These are phyloP conservation scores for Bradypodion pumilum DNA, from an alignment of 2,797 vertebrate genomes.

Conservation along the genomic window DNA sequence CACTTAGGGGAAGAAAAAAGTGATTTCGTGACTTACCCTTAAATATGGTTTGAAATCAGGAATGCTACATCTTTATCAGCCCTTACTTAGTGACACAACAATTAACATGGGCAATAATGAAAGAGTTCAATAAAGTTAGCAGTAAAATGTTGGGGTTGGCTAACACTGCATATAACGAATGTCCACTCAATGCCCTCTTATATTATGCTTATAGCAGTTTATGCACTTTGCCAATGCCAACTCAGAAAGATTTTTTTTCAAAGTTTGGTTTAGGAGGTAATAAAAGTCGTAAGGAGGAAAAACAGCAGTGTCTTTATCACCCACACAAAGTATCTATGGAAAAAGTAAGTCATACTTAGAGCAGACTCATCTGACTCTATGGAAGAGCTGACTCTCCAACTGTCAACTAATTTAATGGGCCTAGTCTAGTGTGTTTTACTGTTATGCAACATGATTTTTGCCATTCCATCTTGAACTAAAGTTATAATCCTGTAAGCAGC, in stretches of 20 bases:
- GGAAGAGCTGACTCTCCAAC: no score
- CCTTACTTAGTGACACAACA: neutral
- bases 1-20: no score
- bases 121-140: neutral
- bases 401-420: no score
- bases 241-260: neutral
- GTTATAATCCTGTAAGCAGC: no score
- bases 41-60: neutral
- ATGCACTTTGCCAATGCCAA: neutral
- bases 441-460: no score
- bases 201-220: neutral
- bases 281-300: neutral
- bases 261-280: conserved; percentile 3
- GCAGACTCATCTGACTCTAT: no score
- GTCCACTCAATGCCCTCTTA: neutral
- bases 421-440: no score
- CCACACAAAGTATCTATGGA: no score
- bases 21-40: neutral
- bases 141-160: neutral
- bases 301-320: neutral
- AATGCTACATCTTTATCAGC: neutral
- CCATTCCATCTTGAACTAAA: no score
- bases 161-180: neutral
- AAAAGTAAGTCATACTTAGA: no score
- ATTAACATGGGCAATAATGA: neutral